A percentile compares a stretch with the other conserved stretches of the same genome.
These are phyloP conservation scores for Melinaea marsaeus DNA, from an alignment of 2,888 invertebrate species.

Conservation along the genomic window DNA sequence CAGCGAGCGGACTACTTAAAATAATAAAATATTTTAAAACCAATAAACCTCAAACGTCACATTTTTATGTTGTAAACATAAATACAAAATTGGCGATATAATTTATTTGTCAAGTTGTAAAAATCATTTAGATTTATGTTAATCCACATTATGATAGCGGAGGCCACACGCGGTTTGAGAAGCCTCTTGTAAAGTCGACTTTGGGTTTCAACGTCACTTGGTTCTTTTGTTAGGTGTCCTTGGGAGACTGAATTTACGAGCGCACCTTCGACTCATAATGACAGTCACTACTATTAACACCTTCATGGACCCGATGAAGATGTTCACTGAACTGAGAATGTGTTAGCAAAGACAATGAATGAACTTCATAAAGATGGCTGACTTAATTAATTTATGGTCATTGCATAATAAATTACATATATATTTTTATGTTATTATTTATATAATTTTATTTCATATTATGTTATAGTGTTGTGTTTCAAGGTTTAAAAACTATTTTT, in stretches of 20 bases:
- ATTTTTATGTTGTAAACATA: conserved; percentile 27
- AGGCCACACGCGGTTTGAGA: conserved; percentile 73
- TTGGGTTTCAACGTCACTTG: conserved; percentile 66
- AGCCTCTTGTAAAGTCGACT: conserved; percentile 75
- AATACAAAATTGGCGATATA: conserved; percentile 30
- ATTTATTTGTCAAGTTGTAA: conserved; percentile 29
- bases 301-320: conserved; percentile 71
- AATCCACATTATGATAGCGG: conserved; percentile 43
- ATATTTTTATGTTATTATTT: neutral
- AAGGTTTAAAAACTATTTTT: too few relatives aligned
- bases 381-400: neutral
- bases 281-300: conserved; percentile 70
- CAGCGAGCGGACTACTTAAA: conserved; percentile 22
- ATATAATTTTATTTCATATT: neutral
- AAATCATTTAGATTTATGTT: conserved; percentile 30
- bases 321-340: conserved; percentile 35
- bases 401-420: neutral
- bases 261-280: conserved; percentile 58
- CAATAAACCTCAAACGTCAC: conserved; percentile 29
- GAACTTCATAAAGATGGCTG: neutral
- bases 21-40: conserved; percentile 27
- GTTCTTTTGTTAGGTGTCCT: conserved; percentile 66
- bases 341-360: conserved; percentile 23
- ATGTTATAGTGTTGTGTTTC: too few relatives aligned
- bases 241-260: conserved; percentile 72